Conservation (phyloP, 2,888 invertebrate genomes). For the Himalopsyche anomala region DNA sequence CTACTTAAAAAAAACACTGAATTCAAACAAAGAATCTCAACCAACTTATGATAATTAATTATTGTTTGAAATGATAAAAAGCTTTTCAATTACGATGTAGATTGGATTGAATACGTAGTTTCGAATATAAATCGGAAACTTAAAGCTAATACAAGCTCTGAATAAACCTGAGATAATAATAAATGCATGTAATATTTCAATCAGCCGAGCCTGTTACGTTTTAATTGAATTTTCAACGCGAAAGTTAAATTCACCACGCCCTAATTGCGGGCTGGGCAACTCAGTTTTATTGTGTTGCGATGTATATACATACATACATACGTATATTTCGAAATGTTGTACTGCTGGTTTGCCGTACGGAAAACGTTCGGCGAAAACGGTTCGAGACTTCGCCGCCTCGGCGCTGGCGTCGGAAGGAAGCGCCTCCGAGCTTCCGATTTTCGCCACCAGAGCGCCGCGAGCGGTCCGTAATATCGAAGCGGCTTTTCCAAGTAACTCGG, state of each 20-base stretch:
- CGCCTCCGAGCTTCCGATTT: slow-evolving; percentile 17
- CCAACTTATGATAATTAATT: no score
- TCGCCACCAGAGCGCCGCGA: slow-evolving; percentile 18
- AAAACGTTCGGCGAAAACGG: neutral
- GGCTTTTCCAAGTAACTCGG: neutral
- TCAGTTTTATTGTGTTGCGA: slow-evolving; percentile 31
- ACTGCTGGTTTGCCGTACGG: neutral
- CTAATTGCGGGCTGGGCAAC: slow-evolving; percentile 26
- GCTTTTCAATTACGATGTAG: no score
- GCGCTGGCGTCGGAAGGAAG: slow-evolving; percentile 37
- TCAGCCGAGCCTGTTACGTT: slow-evolving; percentile 16
- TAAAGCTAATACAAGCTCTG: neutral
- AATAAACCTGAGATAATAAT: slow-evolving; percentile 10
- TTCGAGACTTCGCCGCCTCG: slow-evolving; percentile 5
- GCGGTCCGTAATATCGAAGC: neutral
- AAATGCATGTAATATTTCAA: slow-evolving; percentile 40
- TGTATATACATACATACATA: neutral
- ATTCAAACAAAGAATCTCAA: no score
- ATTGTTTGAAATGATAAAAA: no score
- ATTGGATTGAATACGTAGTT: no score
- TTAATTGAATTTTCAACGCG: slow-evolving; percentile 7
- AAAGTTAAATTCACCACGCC: slow-evolving; percentile 31
- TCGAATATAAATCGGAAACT: neutral
- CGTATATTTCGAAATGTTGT: neutral
- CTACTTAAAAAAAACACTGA: no score